phyloP scores from a whole-genome alignment of 1,140 invertebrate genomes.

The Drosophila lacteicornis region DNA sequence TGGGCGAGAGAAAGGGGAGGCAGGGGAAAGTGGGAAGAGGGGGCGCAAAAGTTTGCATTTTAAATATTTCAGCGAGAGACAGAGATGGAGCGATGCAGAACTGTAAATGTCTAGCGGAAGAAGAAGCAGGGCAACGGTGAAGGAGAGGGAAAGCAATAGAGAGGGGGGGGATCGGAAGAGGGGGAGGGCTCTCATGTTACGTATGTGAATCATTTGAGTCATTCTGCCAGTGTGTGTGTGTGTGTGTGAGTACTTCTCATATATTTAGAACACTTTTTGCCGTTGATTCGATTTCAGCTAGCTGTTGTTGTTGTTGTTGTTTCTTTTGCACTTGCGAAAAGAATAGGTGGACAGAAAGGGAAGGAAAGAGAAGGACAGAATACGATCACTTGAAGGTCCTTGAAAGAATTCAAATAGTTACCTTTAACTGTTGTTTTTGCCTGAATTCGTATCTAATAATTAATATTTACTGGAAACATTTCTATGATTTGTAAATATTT shows the following conservation, averaged over 20 bases:
- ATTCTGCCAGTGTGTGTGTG: constrained; percentile 14
- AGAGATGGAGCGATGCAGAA: constrained; percentile 27
- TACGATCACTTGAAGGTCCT: constrained; percentile 7
- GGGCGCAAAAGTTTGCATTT: constrained; percentile 39
- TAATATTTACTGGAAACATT: too few relatives aligned
- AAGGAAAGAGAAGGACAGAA: not conserved
- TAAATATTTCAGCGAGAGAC: constrained; percentile 31
- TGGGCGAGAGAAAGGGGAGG: constrained; percentile 1
- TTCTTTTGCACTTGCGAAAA: constrained; percentile 19
- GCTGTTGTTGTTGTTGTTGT: constrained; percentile 2
- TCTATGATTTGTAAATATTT: not conserved
- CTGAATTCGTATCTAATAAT: not conserved
- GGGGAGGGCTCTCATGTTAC: constrained; percentile 33
- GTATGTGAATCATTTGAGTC: constrained; percentile 46
- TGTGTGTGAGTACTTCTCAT: constrained; percentile 25
- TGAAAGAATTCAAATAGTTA: too few relatives aligned
- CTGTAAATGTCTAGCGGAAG: constrained; percentile 31
- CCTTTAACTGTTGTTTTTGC: not conserved
- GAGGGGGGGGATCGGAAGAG: not conserved
- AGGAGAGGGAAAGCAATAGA: constrained; percentile 4
- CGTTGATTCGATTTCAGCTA: constrained; percentile 35
- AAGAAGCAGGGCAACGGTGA: constrained; percentile 8
- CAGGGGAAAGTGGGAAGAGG: not conserved
- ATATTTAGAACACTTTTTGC: constrained; percentile 50
- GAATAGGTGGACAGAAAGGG: not conserved